A percentile compares a stretch with the other conserved stretches of the same genome.
Conservation (phyloP, 2,888 invertebrate species). For the Maniola hyperantus region DNA sequence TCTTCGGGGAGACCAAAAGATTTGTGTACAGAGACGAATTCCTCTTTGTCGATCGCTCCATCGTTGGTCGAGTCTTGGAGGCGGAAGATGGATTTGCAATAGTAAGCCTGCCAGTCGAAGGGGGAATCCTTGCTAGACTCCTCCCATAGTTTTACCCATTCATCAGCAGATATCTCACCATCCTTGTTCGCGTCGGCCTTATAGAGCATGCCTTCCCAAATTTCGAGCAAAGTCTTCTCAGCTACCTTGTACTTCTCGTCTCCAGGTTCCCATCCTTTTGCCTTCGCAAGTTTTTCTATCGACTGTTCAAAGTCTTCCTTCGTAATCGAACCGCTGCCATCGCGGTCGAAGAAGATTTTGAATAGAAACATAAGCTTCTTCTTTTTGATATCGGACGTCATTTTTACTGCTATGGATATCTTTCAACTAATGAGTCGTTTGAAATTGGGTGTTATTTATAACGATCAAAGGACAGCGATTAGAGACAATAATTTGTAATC, state of each 20-base stretch:
- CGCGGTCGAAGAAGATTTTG: constrained; percentile 93
- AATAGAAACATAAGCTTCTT: constrained; percentile 94
- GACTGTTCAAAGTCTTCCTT: constrained; percentile 93
- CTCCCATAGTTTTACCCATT: constrained; percentile 95
- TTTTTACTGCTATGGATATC: constrained; percentile 48
- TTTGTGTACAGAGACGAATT: constrained; percentile 91
- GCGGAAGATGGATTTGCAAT: constrained; percentile 94
- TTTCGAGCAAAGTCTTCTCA: constrained; percentile 87
- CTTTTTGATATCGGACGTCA: constrained; percentile 93
- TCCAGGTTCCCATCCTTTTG: constrained; percentile 89
- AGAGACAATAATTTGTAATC: constrained; percentile 35
- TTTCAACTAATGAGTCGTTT: constrained; percentile 21
- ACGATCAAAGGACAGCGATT: constrained; percentile 24
- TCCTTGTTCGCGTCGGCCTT: constrained; percentile 92
- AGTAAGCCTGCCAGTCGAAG: constrained; percentile 91
- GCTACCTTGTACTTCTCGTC: constrained; percentile 89
- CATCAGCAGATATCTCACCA: constrained; percentile 92
- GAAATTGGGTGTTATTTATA: constrained; percentile 27
- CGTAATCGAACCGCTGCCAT: constrained; percentile 93
- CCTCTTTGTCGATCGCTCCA: constrained; percentile 87
- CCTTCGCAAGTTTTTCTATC: constrained; percentile 90
- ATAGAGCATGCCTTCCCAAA: constrained; percentile 92
- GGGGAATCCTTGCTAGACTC: constrained; percentile 88
- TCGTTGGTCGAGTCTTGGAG: constrained; percentile 93
- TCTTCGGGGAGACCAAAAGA: constrained; percentile 89